phyloP scores from a whole-genome alignment of 2,113 vertebrate species.

The Eptesicus fuscus region DNA sequence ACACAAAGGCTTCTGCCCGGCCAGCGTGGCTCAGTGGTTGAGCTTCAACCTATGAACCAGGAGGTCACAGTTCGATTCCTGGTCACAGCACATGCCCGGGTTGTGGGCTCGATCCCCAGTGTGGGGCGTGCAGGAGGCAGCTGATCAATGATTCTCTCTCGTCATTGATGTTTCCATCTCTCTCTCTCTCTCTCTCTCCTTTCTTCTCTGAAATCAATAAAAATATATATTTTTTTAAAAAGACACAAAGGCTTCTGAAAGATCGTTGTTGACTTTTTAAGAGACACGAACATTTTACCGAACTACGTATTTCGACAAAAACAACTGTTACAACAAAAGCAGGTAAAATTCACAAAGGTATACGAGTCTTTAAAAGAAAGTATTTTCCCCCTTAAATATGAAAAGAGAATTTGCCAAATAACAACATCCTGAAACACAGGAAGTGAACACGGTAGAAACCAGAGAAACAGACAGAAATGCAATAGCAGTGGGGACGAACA shows the following conservation, averaged over 20 bases:
- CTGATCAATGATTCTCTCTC: too few relatives aligned
- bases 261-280: conserved; percentile 5
- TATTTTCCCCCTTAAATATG: conserved; percentile 56
- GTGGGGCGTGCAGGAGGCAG: too few relatives aligned
- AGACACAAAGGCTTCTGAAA: neutral
- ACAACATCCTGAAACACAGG: conserved; percentile 5
- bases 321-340: conserved; percentile 89
- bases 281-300: conserved; percentile 81
- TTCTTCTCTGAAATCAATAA: too few relatives aligned
- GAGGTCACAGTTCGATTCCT: too few relatives aligned
- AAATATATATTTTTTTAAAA: neutral
- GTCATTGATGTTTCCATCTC: too few relatives aligned
- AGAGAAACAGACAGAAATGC: neutral
- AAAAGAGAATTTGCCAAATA: conserved; percentile 36
- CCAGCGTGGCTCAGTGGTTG: too few relatives aligned
- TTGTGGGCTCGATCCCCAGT: too few relatives aligned
- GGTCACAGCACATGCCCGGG: too few relatives aligned
- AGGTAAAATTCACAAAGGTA: conserved; percentile 88
- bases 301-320: conserved; percentile 93
- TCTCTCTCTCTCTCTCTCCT: too few relatives aligned
- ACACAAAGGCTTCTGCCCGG: neutral
- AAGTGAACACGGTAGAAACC: neutral
- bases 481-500: neutral
- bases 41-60: too few relatives aligned
- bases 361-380: conserved; percentile 82